Evolutionary conservation across 1,140 invertebrate genomes (phyloP).

Genomic region (Druon quercuslanigerum): DNA sequence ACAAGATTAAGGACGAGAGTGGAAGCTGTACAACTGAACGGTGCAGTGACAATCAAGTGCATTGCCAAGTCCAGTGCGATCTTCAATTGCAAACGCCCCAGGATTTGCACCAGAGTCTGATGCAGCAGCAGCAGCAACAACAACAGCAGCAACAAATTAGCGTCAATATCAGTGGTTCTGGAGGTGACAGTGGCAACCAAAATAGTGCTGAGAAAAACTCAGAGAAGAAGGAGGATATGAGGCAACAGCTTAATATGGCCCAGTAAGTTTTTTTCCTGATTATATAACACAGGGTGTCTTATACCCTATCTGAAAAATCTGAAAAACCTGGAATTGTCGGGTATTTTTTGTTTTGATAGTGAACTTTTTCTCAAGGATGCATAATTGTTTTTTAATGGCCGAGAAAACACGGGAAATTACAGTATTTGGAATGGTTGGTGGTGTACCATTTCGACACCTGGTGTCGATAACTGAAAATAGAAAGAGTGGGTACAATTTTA

Average conservation of each 20-base stretch:
- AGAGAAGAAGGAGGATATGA: constrained; percentile 71
- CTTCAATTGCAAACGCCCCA: constrained; percentile 71
- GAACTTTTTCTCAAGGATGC: no score
- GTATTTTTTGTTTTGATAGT: neutral
- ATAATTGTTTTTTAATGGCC: no score
- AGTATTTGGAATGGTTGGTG: no score
- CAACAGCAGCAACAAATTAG: constrained; percentile 70
- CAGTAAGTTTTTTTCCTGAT: constrained; percentile 63
- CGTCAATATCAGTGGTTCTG: constrained; percentile 65
- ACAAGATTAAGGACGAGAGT: constrained; percentile 70
- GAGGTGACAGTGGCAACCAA: constrained; percentile 60
- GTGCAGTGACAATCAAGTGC: constrained; percentile 71
- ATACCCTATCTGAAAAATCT: no score
- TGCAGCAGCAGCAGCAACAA: constrained; percentile 71
- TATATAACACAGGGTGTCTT: no score
- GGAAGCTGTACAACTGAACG: constrained; percentile 69
- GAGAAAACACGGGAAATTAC: no score
- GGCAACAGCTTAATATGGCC: constrained; percentile 71
- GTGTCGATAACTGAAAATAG: no score
- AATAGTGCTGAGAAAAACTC: constrained; percentile 62
- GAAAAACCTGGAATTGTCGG: no score
- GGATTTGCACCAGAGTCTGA: constrained; percentile 71
- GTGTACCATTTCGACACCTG: no score
- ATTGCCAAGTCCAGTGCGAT: constrained; percentile 72
- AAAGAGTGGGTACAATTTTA: no score